phyloP scores from a whole-genome alignment of 92 coral and sea anemone species.

The Umimayanthus kanabou region DNA sequence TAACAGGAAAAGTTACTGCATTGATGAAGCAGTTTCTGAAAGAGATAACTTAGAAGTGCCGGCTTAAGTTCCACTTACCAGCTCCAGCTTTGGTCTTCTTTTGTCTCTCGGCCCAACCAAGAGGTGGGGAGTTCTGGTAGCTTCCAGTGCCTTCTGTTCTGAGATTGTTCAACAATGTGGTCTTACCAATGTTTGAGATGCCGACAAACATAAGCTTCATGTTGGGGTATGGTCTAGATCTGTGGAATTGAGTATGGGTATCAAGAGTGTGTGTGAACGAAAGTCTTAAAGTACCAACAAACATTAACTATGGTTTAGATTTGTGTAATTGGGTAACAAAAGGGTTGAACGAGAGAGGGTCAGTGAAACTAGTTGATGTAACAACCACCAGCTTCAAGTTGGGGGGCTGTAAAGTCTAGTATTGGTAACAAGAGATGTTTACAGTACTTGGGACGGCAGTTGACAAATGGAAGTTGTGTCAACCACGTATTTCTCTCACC shows the following conservation, averaged over 20 bases:
- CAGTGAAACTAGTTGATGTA: no score
- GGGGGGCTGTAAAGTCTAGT: background rate
- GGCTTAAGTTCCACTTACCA: conserved; percentile 40
- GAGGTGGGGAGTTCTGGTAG: conserved; percentile 74
- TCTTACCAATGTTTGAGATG: conserved; percentile 97
- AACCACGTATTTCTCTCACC: no score
- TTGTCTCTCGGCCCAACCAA: conserved; percentile 94
- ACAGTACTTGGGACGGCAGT: no score
- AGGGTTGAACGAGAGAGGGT: background rate
- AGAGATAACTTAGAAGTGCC: background rate
- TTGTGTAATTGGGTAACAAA: conserved; percentile 33
- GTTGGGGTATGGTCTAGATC: conserved; percentile 93
- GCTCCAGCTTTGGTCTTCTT: conserved; percentile 57
- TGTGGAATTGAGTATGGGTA: conserved; percentile 1
- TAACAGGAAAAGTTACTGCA: no score
- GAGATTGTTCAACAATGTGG: conserved; percentile 86
- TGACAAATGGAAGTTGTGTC: no score
- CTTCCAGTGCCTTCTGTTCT: conserved; percentile 84
- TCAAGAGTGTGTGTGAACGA: background rate
- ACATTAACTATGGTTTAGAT: conserved; percentile 77
- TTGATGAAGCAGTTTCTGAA: no score
- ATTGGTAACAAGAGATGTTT: background rate
- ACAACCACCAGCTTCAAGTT: background rate
- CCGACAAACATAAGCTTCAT: conserved; percentile 99
- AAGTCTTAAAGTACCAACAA: no score